These are phyloP conservation scores for Garrulus glandarius DNA, from an alignment of 2,797 vertebrate genomes.

Conservation along the genomic window DNA sequence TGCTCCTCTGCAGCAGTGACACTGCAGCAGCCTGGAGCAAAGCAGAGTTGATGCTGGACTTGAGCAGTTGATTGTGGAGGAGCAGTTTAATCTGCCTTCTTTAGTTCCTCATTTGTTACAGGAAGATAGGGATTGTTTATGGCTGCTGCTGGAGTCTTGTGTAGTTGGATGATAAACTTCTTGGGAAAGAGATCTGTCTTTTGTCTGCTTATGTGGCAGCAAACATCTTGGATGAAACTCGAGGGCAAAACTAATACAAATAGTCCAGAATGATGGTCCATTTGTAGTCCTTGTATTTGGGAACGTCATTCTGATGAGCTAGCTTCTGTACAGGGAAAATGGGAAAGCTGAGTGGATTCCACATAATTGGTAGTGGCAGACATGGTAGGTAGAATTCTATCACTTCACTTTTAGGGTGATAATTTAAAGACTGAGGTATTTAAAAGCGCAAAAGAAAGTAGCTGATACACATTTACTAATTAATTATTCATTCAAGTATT, in stretches of 20 bases:
- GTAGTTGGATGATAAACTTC: neutral
- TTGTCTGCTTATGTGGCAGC: neutral
- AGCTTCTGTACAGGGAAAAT: neutral
- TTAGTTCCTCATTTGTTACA: neutral
- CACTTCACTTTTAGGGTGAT: neutral
- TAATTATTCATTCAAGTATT: slow-evolving; percentile 1
- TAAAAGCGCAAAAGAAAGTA: neutral
- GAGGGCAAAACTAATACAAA: neutral
- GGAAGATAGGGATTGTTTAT: neutral
- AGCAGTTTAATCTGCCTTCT: neutral
- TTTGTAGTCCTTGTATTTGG: neutral
- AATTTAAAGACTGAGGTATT: neutral
- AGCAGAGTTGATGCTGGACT: neutral
- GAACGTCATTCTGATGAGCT: neutral
- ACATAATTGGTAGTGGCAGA: neutral
- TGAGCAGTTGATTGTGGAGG: neutral
- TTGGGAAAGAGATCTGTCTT: neutral
- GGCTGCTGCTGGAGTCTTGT: neutral
- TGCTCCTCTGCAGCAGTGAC: neutral
- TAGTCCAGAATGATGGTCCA: accelerated
- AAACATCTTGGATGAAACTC: neutral
- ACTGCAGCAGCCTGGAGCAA: neutral
- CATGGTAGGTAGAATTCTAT: neutral
- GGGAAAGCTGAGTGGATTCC: neutral
- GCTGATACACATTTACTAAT: neutral